Conservation (phyloP, 2,888 invertebrate species). For the Drosophila longiperda region DNA sequence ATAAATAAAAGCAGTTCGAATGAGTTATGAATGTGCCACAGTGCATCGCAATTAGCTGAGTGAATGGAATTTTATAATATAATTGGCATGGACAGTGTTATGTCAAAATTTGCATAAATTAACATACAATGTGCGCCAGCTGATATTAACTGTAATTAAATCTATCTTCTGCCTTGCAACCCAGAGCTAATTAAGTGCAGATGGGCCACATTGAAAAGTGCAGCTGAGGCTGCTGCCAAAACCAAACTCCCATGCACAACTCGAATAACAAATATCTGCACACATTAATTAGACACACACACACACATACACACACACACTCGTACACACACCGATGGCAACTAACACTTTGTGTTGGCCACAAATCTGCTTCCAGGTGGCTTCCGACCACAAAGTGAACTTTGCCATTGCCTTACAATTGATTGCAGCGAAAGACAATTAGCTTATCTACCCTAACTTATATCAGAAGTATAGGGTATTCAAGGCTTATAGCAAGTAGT, state of each 20-base stretch:
- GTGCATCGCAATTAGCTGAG: constrained; percentile 50
- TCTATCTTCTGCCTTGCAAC: constrained; percentile 19
- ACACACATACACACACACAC: not conserved
- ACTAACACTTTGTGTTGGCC: constrained; percentile 20
- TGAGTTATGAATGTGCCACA: constrained; percentile 33
- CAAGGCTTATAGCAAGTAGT: not conserved
- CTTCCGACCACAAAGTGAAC: constrained; percentile 36
- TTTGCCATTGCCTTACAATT: constrained; percentile 34
- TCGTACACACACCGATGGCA: not conserved
- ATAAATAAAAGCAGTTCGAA: constrained; percentile 24
- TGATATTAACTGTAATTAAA: constrained; percentile 64
- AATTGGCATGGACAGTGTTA: constrained; percentile 10
- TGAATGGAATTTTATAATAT: constrained; percentile 43
- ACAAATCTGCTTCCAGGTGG: not conserved
- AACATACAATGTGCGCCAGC: constrained; percentile 66
- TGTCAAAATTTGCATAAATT: constrained; percentile 67
- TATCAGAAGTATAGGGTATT: constrained; percentile 1
- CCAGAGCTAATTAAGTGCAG: constrained; percentile 60
- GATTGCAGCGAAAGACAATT: constrained; percentile 45
- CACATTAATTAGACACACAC: constrained; percentile 48
- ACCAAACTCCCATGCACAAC: constrained; percentile 26
- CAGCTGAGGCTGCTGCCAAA: constrained; percentile 40
- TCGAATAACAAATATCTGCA: constrained; percentile 31
- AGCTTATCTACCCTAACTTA: constrained; percentile 22
- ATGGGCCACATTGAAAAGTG: constrained; percentile 35